Conservation (phyloP, 2,888 invertebrate species). For the Drosophila aldrichi region DNA sequence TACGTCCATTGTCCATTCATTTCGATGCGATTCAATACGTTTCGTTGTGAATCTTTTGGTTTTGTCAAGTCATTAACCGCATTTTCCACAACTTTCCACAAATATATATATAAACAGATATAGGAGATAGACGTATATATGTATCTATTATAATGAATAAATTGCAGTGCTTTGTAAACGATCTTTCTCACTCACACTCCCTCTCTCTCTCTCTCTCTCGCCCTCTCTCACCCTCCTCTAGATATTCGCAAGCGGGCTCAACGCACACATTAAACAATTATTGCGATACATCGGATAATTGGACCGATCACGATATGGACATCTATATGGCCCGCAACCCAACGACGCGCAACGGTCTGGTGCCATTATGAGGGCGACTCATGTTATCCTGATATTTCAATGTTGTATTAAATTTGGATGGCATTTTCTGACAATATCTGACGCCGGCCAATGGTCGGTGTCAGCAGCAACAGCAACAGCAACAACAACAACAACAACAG, state of each 20-base stretch:
- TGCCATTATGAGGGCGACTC: constrained; percentile 89
- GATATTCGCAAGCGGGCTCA: constrained; percentile 91
- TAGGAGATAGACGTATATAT: not conserved
- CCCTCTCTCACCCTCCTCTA: constrained; percentile 46
- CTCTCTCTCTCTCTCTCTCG: no score
- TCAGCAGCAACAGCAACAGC: constrained; percentile 64
- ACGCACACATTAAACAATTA: constrained; percentile 93
- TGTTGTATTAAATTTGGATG: constrained; percentile 85
- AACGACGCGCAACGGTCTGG: constrained; percentile 93
- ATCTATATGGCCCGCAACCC: constrained; percentile 97
- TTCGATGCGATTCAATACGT: constrained; percentile 8
- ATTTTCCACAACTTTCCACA: constrained; percentile 41
- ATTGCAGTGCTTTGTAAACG: constrained; percentile 29
- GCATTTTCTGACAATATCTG: constrained; percentile 85
- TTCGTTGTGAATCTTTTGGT: constrained; percentile 9
- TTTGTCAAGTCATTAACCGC: constrained; percentile 46
- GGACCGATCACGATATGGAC: constrained; percentile 98
- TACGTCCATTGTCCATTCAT: constrained; percentile 47
- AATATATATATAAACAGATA: constrained; percentile 13
- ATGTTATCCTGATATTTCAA: constrained; percentile 85
- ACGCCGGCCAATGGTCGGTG: constrained; percentile 75
- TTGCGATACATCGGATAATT: constrained; percentile 95
- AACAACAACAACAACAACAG: constrained; percentile 56
- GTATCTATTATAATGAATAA: constrained; percentile 1
- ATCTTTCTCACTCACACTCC: not conserved